Conservation (phyloP, 2,888 invertebrate genomes). For the Cataglyphis altisquamis region DNA sequence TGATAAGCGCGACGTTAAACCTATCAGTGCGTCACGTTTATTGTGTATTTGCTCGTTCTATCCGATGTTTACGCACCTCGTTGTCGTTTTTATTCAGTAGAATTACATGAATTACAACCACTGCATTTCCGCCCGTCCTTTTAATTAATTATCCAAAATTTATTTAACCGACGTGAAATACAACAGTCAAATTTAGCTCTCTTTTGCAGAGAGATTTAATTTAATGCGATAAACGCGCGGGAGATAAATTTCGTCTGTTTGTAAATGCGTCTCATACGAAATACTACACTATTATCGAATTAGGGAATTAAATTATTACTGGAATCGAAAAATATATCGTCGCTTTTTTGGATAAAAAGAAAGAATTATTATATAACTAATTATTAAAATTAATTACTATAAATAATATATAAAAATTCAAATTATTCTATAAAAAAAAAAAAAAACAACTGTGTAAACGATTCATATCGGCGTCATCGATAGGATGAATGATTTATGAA, state of each 20-base stretch:
- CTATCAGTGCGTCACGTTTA: not conserved
- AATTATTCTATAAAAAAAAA: not conserved
- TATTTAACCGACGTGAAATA: slow-evolving; percentile 40
- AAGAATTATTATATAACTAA: slow-evolving; percentile 1
- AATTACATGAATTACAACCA: slow-evolving; percentile 23
- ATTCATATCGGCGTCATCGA: not conserved
- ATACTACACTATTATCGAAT: slow-evolving; percentile 36
- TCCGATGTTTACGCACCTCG: not conserved
- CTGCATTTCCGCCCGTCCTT: slow-evolving; percentile 32
- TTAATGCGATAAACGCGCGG: slow-evolving; percentile 44
- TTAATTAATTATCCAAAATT: slow-evolving; percentile 46
- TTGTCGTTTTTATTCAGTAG: slow-evolving; percentile 24
- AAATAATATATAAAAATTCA: not conserved
- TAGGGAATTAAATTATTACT: slow-evolving; percentile 38
- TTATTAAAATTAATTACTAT: not conserved
- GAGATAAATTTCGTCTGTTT: slow-evolving; percentile 39
- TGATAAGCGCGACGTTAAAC: slow-evolving; percentile 29
- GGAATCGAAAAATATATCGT: slow-evolving; percentile 11
- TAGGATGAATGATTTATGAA: not conserved
- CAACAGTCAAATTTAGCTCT: slow-evolving; percentile 16
- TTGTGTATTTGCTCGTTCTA: slow-evolving; percentile 1
- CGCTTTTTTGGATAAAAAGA: not conserved
- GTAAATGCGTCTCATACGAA: slow-evolving; percentile 4
- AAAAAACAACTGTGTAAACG: not conserved
- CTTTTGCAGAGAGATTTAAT: slow-evolving; percentile 29